Percentiles rank a stretch among this genome's conserved stretches.
Evolutionary conservation across 2,888 invertebrate species (phyloP).

Genomic region (Nomada fucata): DNA sequence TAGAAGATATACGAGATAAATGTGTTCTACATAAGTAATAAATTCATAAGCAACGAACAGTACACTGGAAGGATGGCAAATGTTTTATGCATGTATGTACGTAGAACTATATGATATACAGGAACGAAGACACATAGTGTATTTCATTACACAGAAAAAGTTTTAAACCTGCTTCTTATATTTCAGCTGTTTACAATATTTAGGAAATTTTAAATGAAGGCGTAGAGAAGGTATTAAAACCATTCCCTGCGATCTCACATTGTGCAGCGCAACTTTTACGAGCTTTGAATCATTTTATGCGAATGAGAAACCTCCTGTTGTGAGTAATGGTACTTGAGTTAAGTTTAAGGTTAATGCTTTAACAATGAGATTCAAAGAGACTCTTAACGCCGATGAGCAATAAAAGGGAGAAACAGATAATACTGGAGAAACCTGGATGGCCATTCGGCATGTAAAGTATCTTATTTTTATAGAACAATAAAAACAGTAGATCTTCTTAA

Average conservation of each 20-base stretch:
- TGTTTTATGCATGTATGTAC: no score
- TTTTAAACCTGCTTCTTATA: neutral
- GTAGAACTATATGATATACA: no score
- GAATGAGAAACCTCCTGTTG: constrained; percentile 23
- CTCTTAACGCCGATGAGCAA: constrained; percentile 48
- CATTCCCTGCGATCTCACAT: neutral
- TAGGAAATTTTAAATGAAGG: neutral
- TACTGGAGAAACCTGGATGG: constrained; percentile 31
- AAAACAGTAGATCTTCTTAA: constrained; percentile 68
- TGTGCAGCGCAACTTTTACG: neutral
- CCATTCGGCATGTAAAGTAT: constrained; percentile 65
- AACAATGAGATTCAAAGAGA: constrained; percentile 54
- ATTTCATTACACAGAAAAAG: neutral
- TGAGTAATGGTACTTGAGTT: constrained; percentile 14
- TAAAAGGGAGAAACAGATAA: constrained; percentile 47
- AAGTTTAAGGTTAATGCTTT: constrained; percentile 42
- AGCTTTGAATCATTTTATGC: constrained; percentile 35
- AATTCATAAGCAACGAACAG: no score
- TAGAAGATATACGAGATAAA: no score
- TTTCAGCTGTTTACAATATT: neutral
- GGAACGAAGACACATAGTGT: no score
- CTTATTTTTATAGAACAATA: constrained; percentile 78
- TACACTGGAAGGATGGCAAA: no score
- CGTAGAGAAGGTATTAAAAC: neutral
- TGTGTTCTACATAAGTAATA: no score